Conservation (phyloP, 2,113 vertebrate species). For the Barbus barbus region DNA sequence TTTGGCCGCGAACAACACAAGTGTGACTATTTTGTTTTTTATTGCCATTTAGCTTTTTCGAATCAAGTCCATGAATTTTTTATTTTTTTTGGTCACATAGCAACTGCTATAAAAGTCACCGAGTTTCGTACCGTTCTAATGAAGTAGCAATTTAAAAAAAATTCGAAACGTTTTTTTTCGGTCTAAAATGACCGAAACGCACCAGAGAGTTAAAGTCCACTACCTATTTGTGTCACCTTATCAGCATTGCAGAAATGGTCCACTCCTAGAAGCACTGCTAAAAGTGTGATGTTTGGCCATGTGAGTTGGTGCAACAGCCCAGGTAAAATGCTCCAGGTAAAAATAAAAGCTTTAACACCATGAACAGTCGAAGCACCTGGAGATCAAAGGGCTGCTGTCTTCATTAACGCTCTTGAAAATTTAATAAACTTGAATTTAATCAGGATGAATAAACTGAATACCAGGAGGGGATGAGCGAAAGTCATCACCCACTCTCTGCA, state of each 20-base stretch:
- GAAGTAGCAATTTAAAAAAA: too few species aligned
- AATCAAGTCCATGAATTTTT: too few species aligned
- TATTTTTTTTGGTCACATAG: too few species aligned
- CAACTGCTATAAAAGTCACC: too few species aligned
- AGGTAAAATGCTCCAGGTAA: too few species aligned
- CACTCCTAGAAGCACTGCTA: neutral
- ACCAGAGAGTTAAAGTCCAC: neutral
- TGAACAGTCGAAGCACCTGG: slow-evolving; percentile 25
- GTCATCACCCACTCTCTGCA: neutral
- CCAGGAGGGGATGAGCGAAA: neutral
- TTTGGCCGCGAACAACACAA: too few species aligned
- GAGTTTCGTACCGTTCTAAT: too few species aligned
- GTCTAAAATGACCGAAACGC: too few species aligned
- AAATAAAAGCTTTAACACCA: slow-evolving; percentile 27
- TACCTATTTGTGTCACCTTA: neutral
- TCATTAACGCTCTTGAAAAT: slow-evolving; percentile 52
- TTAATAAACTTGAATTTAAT: slow-evolving; percentile 39
- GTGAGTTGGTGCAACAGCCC: neutral
- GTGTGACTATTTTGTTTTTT: too few species aligned
- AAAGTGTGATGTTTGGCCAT: slow-evolving; percentile 14
- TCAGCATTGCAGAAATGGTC: slow-evolving; percentile 2
- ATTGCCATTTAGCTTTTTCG: too few species aligned
- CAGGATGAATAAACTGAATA: slow-evolving; percentile 1
- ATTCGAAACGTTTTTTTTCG: too few species aligned
- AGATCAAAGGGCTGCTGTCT: slow-evolving; percentile 48